Base-by-base conservation (phyloP, 2,888 invertebrate species). In the Bombyx huttoni region DNA sequence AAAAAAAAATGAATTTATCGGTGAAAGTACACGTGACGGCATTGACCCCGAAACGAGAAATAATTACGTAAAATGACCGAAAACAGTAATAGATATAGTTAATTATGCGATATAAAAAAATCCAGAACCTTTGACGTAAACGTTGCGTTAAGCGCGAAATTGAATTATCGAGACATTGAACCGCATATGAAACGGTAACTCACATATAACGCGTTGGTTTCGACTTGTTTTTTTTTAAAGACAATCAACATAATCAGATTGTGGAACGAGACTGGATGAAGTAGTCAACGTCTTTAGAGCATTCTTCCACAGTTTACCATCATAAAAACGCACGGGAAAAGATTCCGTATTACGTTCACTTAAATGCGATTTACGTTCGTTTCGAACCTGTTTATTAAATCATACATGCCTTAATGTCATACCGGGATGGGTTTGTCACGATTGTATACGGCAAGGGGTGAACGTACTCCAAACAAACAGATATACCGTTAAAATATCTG, bases 401-500 rank as follows among this genome's bases (percentile, higher is more conserved):
- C 56, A 52, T 53, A 65, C 66, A 60, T 69, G 63, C 69, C 64
- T 67, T 73, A 75, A 70, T 73, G 78, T 77, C 73, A 73, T 68
- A 75, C 64, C 69, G 64, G 75, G 75, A 79, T 81, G 75, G 65
- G 68, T 68, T 65, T 78, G 84, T 84, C 82, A 83, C 82, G 82
- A 71, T 73, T 63, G 56, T 51, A 51, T 52, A 35, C 53, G 50
- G 46, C 54, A 53, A 54, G 56, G 75, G 84, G 81, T 85, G 77
- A 86, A 83, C 62, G 85, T 67, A 70, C 85, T 79, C 58, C 48
- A 71, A 73, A 77, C 81, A 81, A 74, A 74, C 70, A 69, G 62
- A 65, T 64, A 58, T 68, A 62, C 69, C 66, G 73, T 73, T 73
- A 67, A 73, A 70, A 75, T 67, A 74, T 74, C 67, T 64, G 64